These are phyloP conservation scores for Enteromius thamalakanensis DNA, from an alignment of 2,797 vertebrate species.

Conservation along the genomic window DNA sequence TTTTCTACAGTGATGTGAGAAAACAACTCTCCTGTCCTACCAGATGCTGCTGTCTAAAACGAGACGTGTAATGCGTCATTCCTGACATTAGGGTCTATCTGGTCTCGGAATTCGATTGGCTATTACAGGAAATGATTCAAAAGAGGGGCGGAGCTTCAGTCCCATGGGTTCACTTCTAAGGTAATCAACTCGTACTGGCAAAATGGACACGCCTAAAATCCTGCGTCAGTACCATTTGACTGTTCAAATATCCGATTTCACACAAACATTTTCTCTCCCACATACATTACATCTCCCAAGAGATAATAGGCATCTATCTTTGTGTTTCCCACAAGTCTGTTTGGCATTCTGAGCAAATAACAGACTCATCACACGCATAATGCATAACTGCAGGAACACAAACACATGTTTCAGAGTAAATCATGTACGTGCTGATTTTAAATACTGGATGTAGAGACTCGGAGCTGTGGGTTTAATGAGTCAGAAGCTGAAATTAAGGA, in stretches of 20 bases:
- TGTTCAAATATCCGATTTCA: constrained; percentile 49
- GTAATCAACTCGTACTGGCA: constrained; percentile 7
- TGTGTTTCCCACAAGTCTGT: constrained; percentile 49
- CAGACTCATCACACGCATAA: constrained; percentile 19
- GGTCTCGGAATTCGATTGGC: constrained; percentile 31
- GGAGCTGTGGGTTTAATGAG: constrained; percentile 18
- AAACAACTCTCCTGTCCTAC: constrained; percentile 29
- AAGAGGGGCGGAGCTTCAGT: constrained; percentile 40
- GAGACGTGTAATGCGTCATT: constrained; percentile 38
- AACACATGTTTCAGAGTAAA: constrained; percentile 44
- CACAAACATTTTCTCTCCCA: constrained; percentile 49
- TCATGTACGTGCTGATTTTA: constrained; percentile 26
- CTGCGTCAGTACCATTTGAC: constrained; percentile 41
- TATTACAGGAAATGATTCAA: constrained; percentile 29
- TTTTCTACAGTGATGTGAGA: constrained; percentile 1
- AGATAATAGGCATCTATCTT: constrained; percentile 53
- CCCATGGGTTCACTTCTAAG: constrained; percentile 37
- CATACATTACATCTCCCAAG: constrained; percentile 51
- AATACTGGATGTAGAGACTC: constrained; percentile 21
- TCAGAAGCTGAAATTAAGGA: constrained; percentile 14
- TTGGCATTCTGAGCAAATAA: constrained; percentile 49
- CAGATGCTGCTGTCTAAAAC: constrained; percentile 33
- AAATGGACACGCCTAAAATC: constrained; percentile 9
- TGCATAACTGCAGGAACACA: constrained; percentile 18
- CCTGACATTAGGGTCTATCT: constrained; percentile 41